phyloP scores from a whole-genome alignment of 2,797 vertebrate species.

The Coranthus polyacanthus region DNA sequence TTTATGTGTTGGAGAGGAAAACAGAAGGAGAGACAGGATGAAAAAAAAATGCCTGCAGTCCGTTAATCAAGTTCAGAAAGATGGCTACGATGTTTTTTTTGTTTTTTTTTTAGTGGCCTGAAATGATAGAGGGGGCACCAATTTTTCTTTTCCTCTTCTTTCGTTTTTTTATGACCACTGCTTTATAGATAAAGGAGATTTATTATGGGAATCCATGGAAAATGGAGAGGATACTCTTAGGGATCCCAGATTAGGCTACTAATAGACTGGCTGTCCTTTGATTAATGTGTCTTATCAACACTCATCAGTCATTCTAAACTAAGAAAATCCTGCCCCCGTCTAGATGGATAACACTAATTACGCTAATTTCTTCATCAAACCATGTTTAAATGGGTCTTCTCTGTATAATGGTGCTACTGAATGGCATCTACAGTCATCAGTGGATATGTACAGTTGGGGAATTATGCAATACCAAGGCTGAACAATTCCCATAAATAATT shows the following conservation, averaged over 20 bases:
- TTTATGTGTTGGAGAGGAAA: conserved; percentile 80
- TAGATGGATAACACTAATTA: conserved; percentile 80
- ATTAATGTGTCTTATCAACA: conserved; percentile 81
- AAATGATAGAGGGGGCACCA: conserved; percentile 74
- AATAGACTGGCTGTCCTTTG: conserved; percentile 78
- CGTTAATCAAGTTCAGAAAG: conserved; percentile 82
- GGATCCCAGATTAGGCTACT: conserved; percentile 80
- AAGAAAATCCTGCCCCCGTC: conserved; percentile 76
- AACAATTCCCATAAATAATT: no score
- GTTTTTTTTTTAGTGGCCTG: conserved; percentile 57
- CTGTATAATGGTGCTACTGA: conserved; percentile 39
- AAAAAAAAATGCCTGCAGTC: conserved; percentile 64
- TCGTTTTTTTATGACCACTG: conserved; percentile 75
- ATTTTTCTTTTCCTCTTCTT: conserved; percentile 68
- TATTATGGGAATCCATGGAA: conserved; percentile 76
- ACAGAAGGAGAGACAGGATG: conserved; percentile 65
- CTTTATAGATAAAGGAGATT: conserved; percentile 82
- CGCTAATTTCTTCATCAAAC: conserved; percentile 75
- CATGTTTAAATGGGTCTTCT: conserved; percentile 50
- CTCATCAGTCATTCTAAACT: conserved; percentile 81
- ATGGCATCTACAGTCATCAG: conserved; percentile 12
- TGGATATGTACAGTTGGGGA: conserved; percentile 14
- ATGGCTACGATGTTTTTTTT: conserved; percentile 64
- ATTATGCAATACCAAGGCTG: not conserved
- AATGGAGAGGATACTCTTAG: conserved; percentile 77